Evolutionary conservation across 2,888 invertebrate genomes (phyloP).

Genomic region (Watsonalla binaria): DNA sequence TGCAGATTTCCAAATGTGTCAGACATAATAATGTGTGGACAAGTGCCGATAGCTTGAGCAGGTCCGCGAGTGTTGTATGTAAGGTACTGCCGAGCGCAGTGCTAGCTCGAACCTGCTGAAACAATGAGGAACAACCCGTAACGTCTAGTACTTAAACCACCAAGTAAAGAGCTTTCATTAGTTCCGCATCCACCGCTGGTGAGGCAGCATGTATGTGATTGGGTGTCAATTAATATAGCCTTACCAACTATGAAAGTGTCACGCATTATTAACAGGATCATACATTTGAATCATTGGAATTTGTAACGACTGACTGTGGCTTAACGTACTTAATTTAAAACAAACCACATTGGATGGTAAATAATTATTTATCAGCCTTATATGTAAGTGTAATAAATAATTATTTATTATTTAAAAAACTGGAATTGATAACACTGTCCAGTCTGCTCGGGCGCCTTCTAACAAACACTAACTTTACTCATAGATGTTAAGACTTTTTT

Average conservation of each 20-base stretch:
- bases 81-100: not conserved
- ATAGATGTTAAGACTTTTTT: conserved; percentile 32
- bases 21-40: conserved; percentile 54
- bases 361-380: not conserved
- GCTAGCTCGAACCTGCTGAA: conserved; percentile 17
- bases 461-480: conserved; percentile 32
- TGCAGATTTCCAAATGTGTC: conserved; percentile 30
- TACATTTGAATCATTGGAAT: conserved; percentile 57
- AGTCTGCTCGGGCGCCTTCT: conserved; percentile 45
- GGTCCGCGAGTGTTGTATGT: conserved; percentile 17
- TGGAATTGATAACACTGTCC: conserved; percentile 62
- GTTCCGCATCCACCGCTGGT: conserved; percentile 46
- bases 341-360: not conserved
- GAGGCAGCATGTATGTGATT: conserved; percentile 41
- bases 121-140: conserved; percentile 29
- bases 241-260: conserved; percentile 60
- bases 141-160: conserved; percentile 21
- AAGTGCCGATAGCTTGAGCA: conserved; percentile 43
- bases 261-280: conserved; percentile 36
- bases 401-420: not conserved
- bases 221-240: conserved; percentile 72
- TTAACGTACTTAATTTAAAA: conserved; percentile 46
- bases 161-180: conserved; percentile 53
- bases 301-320: conserved; percentile 49
- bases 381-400: not conserved